Conservation (phyloP, 2,888 invertebrate genomes). For the Drosophila mimetica region DNA sequence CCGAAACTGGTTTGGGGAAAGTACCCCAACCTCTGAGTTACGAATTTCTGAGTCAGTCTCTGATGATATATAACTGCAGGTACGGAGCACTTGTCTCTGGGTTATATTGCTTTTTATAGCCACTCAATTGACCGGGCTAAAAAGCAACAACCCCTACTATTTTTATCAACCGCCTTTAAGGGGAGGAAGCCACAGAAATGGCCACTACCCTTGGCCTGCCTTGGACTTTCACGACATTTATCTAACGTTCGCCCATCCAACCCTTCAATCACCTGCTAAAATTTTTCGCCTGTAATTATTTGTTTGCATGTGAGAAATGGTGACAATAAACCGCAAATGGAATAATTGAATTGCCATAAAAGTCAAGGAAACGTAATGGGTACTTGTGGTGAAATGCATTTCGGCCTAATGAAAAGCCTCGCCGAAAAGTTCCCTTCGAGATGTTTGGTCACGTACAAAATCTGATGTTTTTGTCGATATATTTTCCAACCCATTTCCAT, state of each 20-base stretch:
- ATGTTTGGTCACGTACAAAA: conserved; percentile 23
- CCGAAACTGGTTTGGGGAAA: conserved; percentile 29
- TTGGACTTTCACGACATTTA: conserved; percentile 15
- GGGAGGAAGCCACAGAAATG: conserved; percentile 39
- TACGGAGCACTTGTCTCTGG: conserved; percentile 22
- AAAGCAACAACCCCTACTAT: conserved; percentile 25
- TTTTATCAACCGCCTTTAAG: conserved; percentile 12
- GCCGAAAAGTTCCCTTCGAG: too few species aligned
- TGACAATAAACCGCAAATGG: conserved; percentile 35
- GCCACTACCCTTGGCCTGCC: conserved; percentile 21
- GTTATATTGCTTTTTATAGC: conserved; percentile 28
- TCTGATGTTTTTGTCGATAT: conserved; percentile 7
- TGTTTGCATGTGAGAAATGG: conserved; percentile 63
- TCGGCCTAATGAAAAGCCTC: conserved; percentile 24
- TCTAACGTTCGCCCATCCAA: conserved; percentile 29
- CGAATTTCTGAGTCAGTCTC: conserved; percentile 25
- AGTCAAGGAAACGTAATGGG: conserved; percentile 10
- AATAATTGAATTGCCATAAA: conserved; percentile 64
- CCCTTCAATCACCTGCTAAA: conserved; percentile 42
- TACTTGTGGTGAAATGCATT: conserved; percentile 39
- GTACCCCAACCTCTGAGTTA: conserved; percentile 3
- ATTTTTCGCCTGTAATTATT: conserved; percentile 60
- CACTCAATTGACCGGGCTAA: conserved; percentile 42
- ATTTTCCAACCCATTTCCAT: conserved; percentile 34
- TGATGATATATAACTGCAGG: conserved; percentile 24